Evolutionary conservation across 2,888 invertebrate genomes (phyloP).

Genomic region (Leucophenga maculata): DNA sequence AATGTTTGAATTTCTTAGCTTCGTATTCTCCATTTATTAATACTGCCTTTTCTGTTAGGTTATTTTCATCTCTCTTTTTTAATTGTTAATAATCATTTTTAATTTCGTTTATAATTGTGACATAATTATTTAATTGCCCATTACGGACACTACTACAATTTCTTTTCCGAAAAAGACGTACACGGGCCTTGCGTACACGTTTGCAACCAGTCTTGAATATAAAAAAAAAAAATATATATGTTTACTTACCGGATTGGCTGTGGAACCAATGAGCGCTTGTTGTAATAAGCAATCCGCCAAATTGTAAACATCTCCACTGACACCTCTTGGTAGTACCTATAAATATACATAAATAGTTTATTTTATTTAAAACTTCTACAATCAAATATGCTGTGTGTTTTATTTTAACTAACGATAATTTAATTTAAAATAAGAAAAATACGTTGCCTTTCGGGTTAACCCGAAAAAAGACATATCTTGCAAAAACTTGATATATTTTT

Average conservation of each 20-base stretch:
- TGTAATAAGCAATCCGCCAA: constrained; percentile 93
- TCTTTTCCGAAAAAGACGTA: too few relatives aligned
- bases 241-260: constrained; percentile 79
- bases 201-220: too few relatives aligned
- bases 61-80: too few relatives aligned
- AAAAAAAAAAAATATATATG: neutral
- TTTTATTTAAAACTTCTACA: constrained; percentile 19
- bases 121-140: too few relatives aligned
- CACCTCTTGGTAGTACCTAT: constrained; percentile 85
- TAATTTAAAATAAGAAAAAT: neutral
- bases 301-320: constrained; percentile 94
- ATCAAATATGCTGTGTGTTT: neutral
- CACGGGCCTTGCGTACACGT: too few relatives aligned
- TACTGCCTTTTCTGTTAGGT: too few relatives aligned
- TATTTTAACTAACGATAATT: neutral
- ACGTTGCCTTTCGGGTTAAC: neutral
- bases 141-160: too few relatives aligned
- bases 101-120: too few relatives aligned
- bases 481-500: neutral
- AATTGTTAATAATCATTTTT: too few relatives aligned
- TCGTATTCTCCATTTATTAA: too few relatives aligned
- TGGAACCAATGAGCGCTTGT: constrained; percentile 93
- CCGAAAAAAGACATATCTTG: neutral
- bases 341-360: constrained; percentile 27
- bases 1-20: too few relatives aligned